Evolutionary conservation across 92 coral and sea anemone species (phyloP), one percentile per base, ranked within the genome.

Genomic region (Diadumene lineata): DNA sequence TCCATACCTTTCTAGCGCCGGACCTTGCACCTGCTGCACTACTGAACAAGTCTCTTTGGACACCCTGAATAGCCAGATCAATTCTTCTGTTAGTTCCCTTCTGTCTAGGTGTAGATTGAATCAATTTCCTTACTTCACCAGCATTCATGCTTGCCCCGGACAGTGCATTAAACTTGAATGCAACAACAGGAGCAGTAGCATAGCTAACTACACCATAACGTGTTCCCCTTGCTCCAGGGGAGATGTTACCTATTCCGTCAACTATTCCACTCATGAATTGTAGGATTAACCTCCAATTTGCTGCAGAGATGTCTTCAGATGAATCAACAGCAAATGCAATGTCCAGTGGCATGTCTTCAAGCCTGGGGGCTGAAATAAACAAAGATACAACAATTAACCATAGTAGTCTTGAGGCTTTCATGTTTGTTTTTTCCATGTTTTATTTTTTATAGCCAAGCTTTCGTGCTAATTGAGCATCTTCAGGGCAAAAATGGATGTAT

Each of bases 291-390:
- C 64, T 34, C 96, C 96, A 90, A 67, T 90, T 56, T 10, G 70
- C 57, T 56, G 74, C 68, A 18, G 86, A 82, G 38, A 90, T 88
- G 64, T 87, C 96, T 23, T 79, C 50, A 16, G 96, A 87, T 11
- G 96, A 87, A 77, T 90, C 96, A 1, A 80, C 88, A 13, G 87
- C 62, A 50, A 90, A 78, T 23, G 89, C 96, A 46, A 90, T 61
- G 57, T 90, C 96, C 11, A 90, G 50, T 13, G 96, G 92, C 18
- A 81, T 72, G 17, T 0, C 32, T 21, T 1, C 43, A 15, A 44
- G 67, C 67, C 67, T 56, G n/a, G 74, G 82, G 19, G 67, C 82
- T 77, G 67, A 26, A 31, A n/a, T 28, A 10, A 34, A 56, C 15
- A 9, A 46, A 69, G n/a, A n/a, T n/a, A n/a, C n/a, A n/a, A n/a